These are phyloP conservation scores for Stenodema calcarata DNA, from an alignment of 2,888 invertebrate genomes.

Conservation along the genomic window DNA sequence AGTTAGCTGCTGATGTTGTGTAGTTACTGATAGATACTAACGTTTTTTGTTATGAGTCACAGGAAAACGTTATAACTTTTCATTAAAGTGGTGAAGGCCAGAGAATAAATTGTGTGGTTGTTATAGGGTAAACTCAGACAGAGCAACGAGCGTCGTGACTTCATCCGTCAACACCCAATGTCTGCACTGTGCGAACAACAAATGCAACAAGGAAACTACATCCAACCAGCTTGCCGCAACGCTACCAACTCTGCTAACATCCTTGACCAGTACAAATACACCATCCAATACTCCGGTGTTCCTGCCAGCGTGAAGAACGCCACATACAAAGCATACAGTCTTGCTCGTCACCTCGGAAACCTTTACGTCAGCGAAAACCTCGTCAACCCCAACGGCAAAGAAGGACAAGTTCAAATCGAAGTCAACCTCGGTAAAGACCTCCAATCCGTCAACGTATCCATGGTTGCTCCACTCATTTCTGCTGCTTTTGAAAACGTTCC, in stretches of 20 bases:
- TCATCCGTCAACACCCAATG: slow-evolving; percentile 63
- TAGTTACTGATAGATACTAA: too few species aligned
- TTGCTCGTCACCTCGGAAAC: slow-evolving; percentile 63
- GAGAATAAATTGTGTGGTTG: not conserved
- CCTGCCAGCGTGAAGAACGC: slow-evolving; percentile 63
- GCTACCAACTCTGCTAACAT: slow-evolving; percentile 66
- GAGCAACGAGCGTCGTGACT: slow-evolving; percentile 64
- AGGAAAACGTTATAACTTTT: too few species aligned
- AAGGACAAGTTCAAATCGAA: slow-evolving; percentile 64
- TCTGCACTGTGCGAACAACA: slow-evolving; percentile 65
- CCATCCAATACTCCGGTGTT: slow-evolving; percentile 65
- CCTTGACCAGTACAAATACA: slow-evolving; percentile 65
- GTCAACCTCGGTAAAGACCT: slow-evolving; percentile 64
- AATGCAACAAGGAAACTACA: slow-evolving; percentile 66
- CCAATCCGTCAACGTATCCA: slow-evolving; percentile 63
- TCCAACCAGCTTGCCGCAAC: slow-evolving; percentile 67
- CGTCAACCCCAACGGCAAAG: slow-evolving; percentile 60
- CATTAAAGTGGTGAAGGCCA: too few species aligned
- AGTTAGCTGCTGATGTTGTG: too few species aligned
- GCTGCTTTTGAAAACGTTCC: slow-evolving; percentile 63
- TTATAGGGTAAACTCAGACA: slow-evolving; percentile 63
- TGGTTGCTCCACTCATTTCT: slow-evolving; percentile 63
- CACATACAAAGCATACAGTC: slow-evolving; percentile 64
- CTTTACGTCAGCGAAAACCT: slow-evolving; percentile 65
- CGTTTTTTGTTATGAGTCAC: too few species aligned